Base-by-base conservation (phyloP, 2,113 vertebrate genomes). In the Dendropsophus ebraccatus region DNA sequence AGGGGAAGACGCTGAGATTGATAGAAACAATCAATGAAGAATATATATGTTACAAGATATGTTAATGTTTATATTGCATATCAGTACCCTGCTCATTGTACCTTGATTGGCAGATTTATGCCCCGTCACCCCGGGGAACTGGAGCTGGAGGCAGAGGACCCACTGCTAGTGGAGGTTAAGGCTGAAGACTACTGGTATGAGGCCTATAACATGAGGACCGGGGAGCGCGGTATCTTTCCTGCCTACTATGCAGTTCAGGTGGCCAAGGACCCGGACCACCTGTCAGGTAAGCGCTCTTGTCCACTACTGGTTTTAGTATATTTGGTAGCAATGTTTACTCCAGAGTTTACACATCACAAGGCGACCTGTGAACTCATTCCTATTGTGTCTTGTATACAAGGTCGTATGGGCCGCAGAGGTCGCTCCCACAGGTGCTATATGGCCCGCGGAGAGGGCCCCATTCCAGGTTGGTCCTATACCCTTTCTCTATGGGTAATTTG, bases 141-240 rank as follows among this genome's bases (percentile, higher is more conserved):
- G 86, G 97, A 99, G 91, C 91, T 99, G 89, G 97, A 99, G 88
- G 97, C 98, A 87, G 97, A 98, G 0, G 98, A 99, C 87, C 98
- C 98, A 0, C 89, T 99, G 89, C 92, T 98, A 89, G 97, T 99
- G 92, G 96, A 97, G 92, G 93, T 98, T 52, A 97, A 99, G 92
- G 97, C 96, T 0, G 98, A 99, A 87, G 98, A 99, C 90, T 98
- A 95, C 88, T 99, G 98, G 98, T 99, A 97, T 0, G 97, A 99
- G 88, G 98, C 97, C 79, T 97, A 96, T 93, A 99, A 99, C 91
- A 99, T 99, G 98, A 92, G 98, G 82, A 99, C 96, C 0, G 96
- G 98, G 0, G 94, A 95, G 74, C 93, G 91, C 0, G 98, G 98
- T 17, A 93, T 97, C 91, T 99, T 99, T 87, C 98, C 98, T 1